These are phyloP conservation scores for Falco berigora DNA, from an alignment of 2,797 vertebrate species.

Conservation along the genomic window DNA sequence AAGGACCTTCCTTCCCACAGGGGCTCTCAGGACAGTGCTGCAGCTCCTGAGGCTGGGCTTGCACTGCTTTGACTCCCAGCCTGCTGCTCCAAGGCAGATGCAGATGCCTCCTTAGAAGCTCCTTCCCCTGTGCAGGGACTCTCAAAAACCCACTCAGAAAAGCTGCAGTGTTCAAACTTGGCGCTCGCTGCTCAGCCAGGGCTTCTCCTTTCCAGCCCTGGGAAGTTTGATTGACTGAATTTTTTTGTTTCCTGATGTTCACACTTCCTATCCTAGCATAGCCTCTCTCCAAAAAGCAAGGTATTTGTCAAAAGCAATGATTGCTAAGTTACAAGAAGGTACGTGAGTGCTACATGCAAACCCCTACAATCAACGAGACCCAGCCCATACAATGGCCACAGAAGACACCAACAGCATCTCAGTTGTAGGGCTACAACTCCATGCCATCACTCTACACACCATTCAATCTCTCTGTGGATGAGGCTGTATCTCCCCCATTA, in stretches of 20 bases:
- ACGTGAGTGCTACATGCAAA: accelerated
- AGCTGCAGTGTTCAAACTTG: accelerated
- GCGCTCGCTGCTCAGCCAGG: not conserved
- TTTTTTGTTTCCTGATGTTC: not conserved
- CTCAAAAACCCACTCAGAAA: not conserved
- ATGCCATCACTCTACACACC: not conserved
- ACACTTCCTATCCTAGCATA: accelerated
- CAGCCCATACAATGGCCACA: not conserved
- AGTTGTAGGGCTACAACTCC: not conserved
- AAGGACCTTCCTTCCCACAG: not conserved
- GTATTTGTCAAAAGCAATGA: not conserved
- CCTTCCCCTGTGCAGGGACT: not conserved
- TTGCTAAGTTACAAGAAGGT: not conserved
- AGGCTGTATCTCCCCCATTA: accelerated
- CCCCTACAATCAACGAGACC: not conserved
- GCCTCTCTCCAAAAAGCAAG: not conserved
- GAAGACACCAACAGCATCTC: not conserved
- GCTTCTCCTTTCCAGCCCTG: not conserved
- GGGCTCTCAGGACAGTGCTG: not conserved
- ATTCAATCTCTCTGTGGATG: not conserved
- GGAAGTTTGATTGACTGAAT: not conserved
- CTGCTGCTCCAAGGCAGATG: not conserved
- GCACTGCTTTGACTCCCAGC: not conserved
- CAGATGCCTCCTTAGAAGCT: not conserved
- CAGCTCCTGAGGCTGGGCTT: not conserved